Base-by-base conservation (phyloP, 2,113 vertebrate species). In the Bubalus kerabau region DNA sequence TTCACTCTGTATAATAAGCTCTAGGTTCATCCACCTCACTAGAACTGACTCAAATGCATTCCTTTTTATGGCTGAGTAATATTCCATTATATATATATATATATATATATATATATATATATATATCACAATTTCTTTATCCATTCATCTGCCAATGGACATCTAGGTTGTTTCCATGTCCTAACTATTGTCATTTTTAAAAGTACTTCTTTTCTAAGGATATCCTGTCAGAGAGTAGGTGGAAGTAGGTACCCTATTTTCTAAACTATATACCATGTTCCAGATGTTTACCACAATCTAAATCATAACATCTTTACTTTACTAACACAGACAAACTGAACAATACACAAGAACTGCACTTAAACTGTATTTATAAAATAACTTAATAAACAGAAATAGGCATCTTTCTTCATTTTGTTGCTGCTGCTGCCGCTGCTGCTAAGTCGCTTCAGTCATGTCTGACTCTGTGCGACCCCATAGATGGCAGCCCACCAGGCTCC, bases 291-390 rank as follows among this genome's bases (percentile, higher is more conserved):
- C 19, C 28, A 87, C 9, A 91, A 57, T 88, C 26, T 92, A 94
- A 90, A 28, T 95, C 43, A 81, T 74, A 95, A 64, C 76, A 90
- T 74, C 28, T 64, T 91, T 85, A 64, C 15, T 62, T 88, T 86
- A 67, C 13, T 94, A 92, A 87, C 5, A 82, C 15, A 78, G 19
- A 40, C 32, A 95, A 80, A 94, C 17, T 89, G 60, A 95, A 71
- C 28, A 90, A 40, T 92, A 96, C 81, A 74, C 16, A 96, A 19
- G 87, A 67, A 94, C 16, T 95, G 32, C 3, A 81, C 32, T 81
- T 91, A 92, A 85, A 76, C 26, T 67, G 8, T 81, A 91, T 76
- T 78, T 86, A n/a, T 91, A 93, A 97, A 95, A 80, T 59, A 93
- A 50, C 14, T 57, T 90, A 32, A 52, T 96, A 95, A 94, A 82